These are phyloP conservation scores for Drosophila fungiperda DNA, from an alignment of 2,888 invertebrate genomes.

Conservation along the genomic window DNA sequence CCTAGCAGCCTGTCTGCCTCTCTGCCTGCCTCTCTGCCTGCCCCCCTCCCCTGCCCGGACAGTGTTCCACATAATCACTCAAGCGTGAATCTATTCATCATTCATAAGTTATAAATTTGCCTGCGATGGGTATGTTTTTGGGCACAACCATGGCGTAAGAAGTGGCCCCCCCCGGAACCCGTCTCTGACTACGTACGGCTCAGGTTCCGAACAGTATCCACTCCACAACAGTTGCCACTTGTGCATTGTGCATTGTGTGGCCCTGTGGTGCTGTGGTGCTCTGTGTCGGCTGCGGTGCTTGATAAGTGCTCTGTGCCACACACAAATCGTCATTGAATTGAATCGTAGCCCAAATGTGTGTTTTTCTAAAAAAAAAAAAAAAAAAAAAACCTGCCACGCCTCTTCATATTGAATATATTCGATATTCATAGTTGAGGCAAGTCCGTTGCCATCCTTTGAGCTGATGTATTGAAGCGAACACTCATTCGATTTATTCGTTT, in stretches of 20 bases:
- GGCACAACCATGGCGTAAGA: slow-evolving; percentile 60
- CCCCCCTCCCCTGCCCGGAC: background rate
- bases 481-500: slow-evolving; percentile 17
- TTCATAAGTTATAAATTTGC: slow-evolving; percentile 82
- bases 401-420: slow-evolving; percentile 44
- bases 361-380: slow-evolving; percentile 15
- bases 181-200: slow-evolving; percentile 23
- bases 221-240: slow-evolving; percentile 49
- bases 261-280: background rate
- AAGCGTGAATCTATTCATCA: slow-evolving; percentile 82
- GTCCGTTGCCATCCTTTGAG: slow-evolving; percentile 23
- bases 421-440: slow-evolving; percentile 63
- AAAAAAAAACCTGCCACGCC: slow-evolving; percentile 10
- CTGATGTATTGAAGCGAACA: slow-evolving; percentile 29
- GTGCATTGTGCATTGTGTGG: slow-evolving; percentile 56
- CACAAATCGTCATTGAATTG: slow-evolving; percentile 16
- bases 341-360: slow-evolving; percentile 21
- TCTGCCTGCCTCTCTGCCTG: slow-evolving; percentile 9
- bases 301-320: slow-evolving; percentile 12
- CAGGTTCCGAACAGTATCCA: slow-evolving; percentile 35
- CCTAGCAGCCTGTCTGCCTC: slow-evolving; percentile 43
- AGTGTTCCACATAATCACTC: slow-evolving; percentile 82
- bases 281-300: slow-evolving; percentile 9
- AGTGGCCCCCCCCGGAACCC: slow-evolving; percentile 46
- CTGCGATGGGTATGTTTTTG: slow-evolving; percentile 71